Evolutionary conservation across 2,797 vertebrate genomes (phyloP), one percentile per base, ranked within the genome.

Genomic region (Xiphophorus birchmanni): DNA sequence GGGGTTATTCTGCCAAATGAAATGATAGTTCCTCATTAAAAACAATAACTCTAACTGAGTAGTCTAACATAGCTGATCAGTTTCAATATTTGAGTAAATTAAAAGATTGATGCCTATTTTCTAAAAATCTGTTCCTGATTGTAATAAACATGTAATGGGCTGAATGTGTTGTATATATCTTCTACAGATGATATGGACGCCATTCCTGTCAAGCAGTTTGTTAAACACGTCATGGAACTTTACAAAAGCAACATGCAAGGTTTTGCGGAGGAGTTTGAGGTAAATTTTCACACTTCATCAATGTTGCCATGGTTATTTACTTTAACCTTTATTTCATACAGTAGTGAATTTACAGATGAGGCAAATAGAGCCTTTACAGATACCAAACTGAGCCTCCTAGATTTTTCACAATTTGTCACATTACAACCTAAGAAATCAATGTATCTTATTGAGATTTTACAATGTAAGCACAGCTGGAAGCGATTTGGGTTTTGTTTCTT

Each of bases 201-300:
- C 89, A 95, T 99, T 91, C 96, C 97, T 45, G 97, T 99, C 85
- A 98, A 97, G 93, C 97, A 97, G 92, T 99, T 99, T 82, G 90
- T 99, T 80, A 99, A 99, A 96, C 98, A 99, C 93, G 95, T 98
- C 90, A 96, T 96, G 94, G 97, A 99, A 89, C 97, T 99, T 54
- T 99, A 98, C 91, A 97, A 97, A 87, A 98, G 98, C 94, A 99
- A 97, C 96, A 97, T 98, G 84, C 98, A 98, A 76, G 98, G 98
- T 75, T 99, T 99, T 88, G 97, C 98, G 0, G 97, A 99, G 92
- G 98, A 99, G 91, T 99, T 99, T 92, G 98, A 99, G 97, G 98
- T 99, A 91, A 26, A 37, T 35, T 74, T 72, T 45, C 17, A 74
- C 44, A 6, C 35, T 9, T 0, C 1, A 56, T 74, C 11, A 37